Evolutionary conservation across 2,797 vertebrate species (phyloP).

Genomic region (Scolopax bukidnonensis): DNA sequence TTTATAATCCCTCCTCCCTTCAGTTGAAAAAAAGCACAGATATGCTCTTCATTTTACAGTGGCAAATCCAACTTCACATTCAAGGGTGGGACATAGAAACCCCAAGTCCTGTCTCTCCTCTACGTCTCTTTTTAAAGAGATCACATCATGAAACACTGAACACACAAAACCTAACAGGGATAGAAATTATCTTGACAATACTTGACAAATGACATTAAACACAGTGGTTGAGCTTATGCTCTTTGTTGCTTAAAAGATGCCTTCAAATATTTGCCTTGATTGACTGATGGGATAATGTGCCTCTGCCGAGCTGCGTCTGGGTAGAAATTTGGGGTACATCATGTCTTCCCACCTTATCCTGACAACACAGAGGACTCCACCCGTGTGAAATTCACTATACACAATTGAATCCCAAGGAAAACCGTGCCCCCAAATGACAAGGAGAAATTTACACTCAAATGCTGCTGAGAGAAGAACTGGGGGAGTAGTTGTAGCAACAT

Average conservation of each 20-base stretch:
- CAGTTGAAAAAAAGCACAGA: background rate
- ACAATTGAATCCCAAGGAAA: background rate
- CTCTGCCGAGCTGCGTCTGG: background rate
- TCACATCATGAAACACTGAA: background rate
- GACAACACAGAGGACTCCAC: background rate
- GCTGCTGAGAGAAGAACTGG: conserved; percentile 22
- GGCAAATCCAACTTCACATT: background rate
- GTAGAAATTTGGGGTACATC: background rate
- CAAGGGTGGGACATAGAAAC: background rate
- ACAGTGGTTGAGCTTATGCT: background rate
- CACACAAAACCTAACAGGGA: background rate
- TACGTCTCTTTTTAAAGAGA: background rate
- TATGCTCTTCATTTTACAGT: background rate
- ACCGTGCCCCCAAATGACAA: background rate
- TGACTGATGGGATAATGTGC: background rate
- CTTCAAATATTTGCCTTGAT: background rate
- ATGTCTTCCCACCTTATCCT: background rate
- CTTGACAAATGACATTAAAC: background rate
- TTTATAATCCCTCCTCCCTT: background rate
- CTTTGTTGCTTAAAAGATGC: background rate
- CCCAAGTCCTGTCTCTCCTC: background rate
- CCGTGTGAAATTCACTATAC: background rate
- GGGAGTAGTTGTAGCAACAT: conserved; percentile 56
- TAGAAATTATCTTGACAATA: background rate
- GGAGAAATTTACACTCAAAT: conserved; percentile 23